phyloP scores from a whole-genome alignment of 2,888 invertebrate genomes.

The Noctua janthe region DNA sequence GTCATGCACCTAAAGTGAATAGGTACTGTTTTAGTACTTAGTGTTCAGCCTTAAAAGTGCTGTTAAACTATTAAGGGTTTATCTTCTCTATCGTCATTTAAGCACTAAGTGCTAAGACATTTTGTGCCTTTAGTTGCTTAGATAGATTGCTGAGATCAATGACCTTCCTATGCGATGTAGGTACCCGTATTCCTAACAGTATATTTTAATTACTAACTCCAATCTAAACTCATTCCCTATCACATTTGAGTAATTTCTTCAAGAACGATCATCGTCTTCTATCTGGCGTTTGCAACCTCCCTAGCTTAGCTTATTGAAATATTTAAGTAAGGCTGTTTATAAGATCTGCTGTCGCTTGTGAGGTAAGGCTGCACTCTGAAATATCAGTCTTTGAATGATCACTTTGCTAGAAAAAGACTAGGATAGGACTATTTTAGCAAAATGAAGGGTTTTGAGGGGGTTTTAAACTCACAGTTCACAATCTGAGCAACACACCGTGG shows the following conservation, averaged over 20 bases:
- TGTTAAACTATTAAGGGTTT: constrained; percentile 20
- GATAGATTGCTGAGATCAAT: constrained; percentile 31
- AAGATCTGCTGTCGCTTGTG: not conserved
- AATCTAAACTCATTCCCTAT: constrained; percentile 10
- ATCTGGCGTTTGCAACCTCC: not conserved
- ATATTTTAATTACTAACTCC: constrained; percentile 6
- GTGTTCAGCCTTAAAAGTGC: constrained; percentile 17
- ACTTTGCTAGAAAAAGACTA: not conserved
- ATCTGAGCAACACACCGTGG: not conserved
- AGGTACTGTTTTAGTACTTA: constrained; percentile 9
- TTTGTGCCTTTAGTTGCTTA: constrained; percentile 28
- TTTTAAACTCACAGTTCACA: not conserved
- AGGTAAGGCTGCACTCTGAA: not conserved
- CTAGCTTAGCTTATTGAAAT: not conserved
- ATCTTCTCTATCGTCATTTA: constrained; percentile 17
- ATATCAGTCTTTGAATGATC: not conserved
- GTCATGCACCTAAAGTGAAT: constrained; percentile 30
- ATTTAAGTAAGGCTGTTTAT: not conserved
- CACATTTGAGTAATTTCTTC: not conserved
- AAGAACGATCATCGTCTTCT: not conserved
- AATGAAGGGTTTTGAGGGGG: not conserved
- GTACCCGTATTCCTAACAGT: constrained; percentile 28
- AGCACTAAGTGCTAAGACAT: constrained; percentile 26
- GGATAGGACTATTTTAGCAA: not conserved
- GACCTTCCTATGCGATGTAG: constrained; percentile 10